Base-by-base conservation (phyloP, 2,113 vertebrate genomes). In the Elephas maximus region DNA sequence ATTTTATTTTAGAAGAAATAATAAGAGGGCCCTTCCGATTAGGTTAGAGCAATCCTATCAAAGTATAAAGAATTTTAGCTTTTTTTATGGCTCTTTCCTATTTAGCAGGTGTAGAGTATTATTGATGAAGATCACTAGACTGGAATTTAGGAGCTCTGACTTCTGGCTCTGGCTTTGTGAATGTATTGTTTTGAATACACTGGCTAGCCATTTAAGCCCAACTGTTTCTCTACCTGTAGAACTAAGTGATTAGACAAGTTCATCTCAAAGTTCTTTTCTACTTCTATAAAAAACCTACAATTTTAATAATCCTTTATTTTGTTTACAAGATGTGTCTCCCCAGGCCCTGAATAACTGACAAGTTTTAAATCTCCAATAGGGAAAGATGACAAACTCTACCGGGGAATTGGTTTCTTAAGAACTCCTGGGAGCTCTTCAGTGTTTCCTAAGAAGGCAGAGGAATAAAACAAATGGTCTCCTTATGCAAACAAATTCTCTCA, bases 1-100 rank as follows among this genome's bases (percentile, higher is more conserved):
- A 80, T 79, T 91, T 96, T 76, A 78, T 88, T 87, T 84, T 77
- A 79, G 97, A 60, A 60, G 45, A 90, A 91, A 76, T 57, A 93
- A 67, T 85, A 78, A 90, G 4, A 44, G 1, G 9, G 2, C 63
- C 12, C 4, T 95, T 84, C 21, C 6, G 6, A 48, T 48, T 7
- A 48, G 5, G 48, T 48, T 48, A 48, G 48, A 48, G 48, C 48
- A 48, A 48, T 48, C 48, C 48, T 48, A 48, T 48, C 48, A 48
- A 48, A 48, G 48, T 48, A 48, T 48, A 48, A 48, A 91, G 21
- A 48, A 48, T 48, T 48, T 9, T 48, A 48, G 48, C 48, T 48
- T 48, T 48, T 48, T 2, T 48, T 48, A 48, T 48, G 48, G 3
- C 48, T 37, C 9, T 6, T 48, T 48, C 9, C 48, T 48, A 33